Evolutionary conservation across 1,140 invertebrate species (phyloP), one percentile per base, ranked within the genome.

Genomic region (Arion vulgaris): DNA sequence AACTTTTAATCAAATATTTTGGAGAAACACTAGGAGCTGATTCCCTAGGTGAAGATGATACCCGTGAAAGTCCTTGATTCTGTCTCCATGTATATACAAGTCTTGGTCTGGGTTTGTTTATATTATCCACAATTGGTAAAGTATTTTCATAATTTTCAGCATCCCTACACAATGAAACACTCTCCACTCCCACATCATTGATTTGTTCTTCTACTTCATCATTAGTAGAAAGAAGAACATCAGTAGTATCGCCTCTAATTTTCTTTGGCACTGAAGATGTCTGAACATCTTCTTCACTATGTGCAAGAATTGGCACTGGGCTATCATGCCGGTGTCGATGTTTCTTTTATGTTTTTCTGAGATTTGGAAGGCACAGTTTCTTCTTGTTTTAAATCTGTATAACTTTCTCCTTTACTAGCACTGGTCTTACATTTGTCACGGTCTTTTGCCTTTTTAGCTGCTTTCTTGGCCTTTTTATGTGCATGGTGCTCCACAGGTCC

Each of bases 361-460:
- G 69, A 36, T 51, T 71, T 80, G 39, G 34, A 71, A 71, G 68
- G 32, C n/a, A 66, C 68, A 23, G 41, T 1, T 57, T 78, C 51
- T 66, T 66, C 39, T 38, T 51, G 15, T 34, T 75, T 32, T 11
- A 51, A 7, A 17, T 45, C 39, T 13, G 36, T 34, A 34, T 32
- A 45, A 19, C 36, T 38, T n/a, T 73, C 71, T n/a, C 23, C 74
- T 76, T 76, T 76, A 53, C 26, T 78, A 4, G 45, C 34, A 45
- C 32, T 78, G 2, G 66, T 32, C 49, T 39, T 71, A 41, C 23
- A 69, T 71, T 57, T 81, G 5, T 81, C 69, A 34, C 51, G 38
- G 17, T 81, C 80, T 81, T 74, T 81, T 26, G 80, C n/a, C 38
- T 74, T 81, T 81, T 81, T 81, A 72, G 80, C 80, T 38, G 80